Conservation (phyloP, 1,140 invertebrate genomes). For the Planococcus citri region DNA sequence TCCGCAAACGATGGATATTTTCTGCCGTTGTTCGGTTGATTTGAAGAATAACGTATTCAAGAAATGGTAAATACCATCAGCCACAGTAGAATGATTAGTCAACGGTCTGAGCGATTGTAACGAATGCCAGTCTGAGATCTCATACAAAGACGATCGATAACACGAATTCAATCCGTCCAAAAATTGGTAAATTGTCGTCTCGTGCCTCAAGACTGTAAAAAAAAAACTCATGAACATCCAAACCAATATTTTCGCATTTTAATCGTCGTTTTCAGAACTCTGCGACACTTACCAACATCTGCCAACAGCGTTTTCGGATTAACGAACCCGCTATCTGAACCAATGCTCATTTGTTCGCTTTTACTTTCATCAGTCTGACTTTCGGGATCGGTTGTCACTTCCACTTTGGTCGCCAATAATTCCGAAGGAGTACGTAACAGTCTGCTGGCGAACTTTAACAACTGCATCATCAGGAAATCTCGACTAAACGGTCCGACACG, state of each 20-base stretch:
- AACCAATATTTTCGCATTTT: too few species aligned
- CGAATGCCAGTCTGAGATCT: slow-evolving; percentile 31
- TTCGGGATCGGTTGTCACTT: background rate
- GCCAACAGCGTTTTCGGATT: slow-evolving; percentile 43
- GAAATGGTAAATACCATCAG: slow-evolving; percentile 71
- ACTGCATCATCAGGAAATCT: slow-evolving; percentile 28
- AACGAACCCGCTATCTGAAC: background rate
- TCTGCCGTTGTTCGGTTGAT: slow-evolving; percentile 53
- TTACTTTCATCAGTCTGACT: slow-evolving; percentile 69
- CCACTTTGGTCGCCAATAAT: slow-evolving; percentile 24
- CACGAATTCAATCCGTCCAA: slow-evolving; percentile 59
- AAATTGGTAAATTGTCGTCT: slow-evolving; percentile 66
- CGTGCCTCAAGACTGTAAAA: slow-evolving; percentile 52
- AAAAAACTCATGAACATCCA: slow-evolving; percentile 8
- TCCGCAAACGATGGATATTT: slow-evolving; percentile 46
- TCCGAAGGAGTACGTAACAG: slow-evolving; percentile 35
- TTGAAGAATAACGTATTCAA: slow-evolving; percentile 56
- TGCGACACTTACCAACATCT: slow-evolving; percentile 36
- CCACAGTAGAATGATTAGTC: slow-evolving; percentile 52
- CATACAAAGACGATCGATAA: slow-evolving; percentile 49
- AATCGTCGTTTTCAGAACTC: too few species aligned
- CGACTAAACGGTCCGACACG: slow-evolving; percentile 29
- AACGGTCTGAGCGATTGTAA: background rate
- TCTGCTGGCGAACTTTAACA: slow-evolving; percentile 35
- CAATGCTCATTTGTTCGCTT: slow-evolving; percentile 29